phyloP scores from a whole-genome alignment of 1,140 invertebrate species.

The Triops longicaudatus region DNA sequence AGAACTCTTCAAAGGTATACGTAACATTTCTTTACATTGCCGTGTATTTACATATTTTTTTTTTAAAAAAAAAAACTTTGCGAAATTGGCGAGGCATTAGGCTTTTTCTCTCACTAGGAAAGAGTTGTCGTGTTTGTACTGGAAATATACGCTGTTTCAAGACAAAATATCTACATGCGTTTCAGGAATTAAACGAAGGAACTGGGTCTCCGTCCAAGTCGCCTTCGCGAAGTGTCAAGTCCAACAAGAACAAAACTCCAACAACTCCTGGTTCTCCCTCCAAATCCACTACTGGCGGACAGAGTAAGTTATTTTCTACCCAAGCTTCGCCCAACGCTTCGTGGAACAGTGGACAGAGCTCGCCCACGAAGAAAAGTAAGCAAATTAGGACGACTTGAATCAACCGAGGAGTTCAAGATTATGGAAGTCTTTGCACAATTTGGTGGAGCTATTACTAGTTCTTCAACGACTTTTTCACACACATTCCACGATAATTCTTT shows the following conservation, averaged over 20 bases:
- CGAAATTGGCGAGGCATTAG: too few species aligned
- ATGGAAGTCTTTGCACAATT: not conserved
- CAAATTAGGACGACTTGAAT: not conserved
- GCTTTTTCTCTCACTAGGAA: too few species aligned
- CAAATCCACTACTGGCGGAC: not conserved
- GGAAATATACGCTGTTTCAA: too few species aligned
- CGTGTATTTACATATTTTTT: too few species aligned
- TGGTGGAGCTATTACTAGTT: not conserved
- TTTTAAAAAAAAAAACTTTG: too few species aligned
- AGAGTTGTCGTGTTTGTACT: too few species aligned
- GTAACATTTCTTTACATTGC: too few species aligned
- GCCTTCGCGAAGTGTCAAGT: not conserved
- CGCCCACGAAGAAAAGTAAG: slow-evolving; percentile 3
- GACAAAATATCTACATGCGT: too few species aligned
- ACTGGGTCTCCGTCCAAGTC: not conserved
- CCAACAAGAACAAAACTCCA: slow-evolving; percentile 3
- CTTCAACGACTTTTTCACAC: not conserved
- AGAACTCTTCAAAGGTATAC: too few species aligned
- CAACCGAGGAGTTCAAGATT: not conserved
- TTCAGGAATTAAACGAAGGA: not conserved
- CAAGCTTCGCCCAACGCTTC: not conserved
- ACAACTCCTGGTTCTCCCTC: slow-evolving; percentile 4
- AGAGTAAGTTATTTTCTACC: slow-evolving; percentile 15
- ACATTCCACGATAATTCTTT: not conserved
- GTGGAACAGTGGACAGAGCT: not conserved